Base-by-base conservation (phyloP, 2,797 vertebrate species). In the Sarcophilus harrisii region DNA sequence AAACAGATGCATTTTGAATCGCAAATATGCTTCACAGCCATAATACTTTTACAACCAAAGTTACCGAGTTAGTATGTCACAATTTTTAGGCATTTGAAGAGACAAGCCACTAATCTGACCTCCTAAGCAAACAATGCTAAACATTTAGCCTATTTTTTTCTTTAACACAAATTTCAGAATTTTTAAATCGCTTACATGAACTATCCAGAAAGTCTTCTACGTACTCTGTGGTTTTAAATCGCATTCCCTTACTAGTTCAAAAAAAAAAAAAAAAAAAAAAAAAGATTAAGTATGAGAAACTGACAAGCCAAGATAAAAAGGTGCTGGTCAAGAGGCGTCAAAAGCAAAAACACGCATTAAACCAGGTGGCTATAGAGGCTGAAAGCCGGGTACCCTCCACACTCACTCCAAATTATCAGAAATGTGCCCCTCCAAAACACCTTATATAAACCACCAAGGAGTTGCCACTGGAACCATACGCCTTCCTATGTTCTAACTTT, bases 401-500 rank as follows among this genome's bases (percentile, higher is more conserved):
- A 55, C 5, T 54, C 18, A 28, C 92, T 58, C 66, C 5, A 13
- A 60, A 29, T 29, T 58, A 95, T 91, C 55, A 73, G 81, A 32
- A 89, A 73, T 0, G 28, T 4, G 60, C 95, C 96, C 97, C 90
- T 97, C 95, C 97, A 45, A 96, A 66, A 92, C 93, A 45, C 96
- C 73, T 45, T 90, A 28, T 87, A 95, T 91, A 93, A 93, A 55
- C 54, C 54, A 96, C 97, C 91, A 13, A 73, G 91, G 94, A 93
- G 94, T 45, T 24, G 87, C 13, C 95, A 95, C 73, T 96, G 91
- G 57, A 24, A 95, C 94, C 91, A 93, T 90, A 89, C 24, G 94
- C 96, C 95, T 94, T 94, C 30, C 6, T n/a, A 73, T 95, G 93
- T 27, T 95, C 90, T 94, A 97, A 97, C 96, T 97, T 97, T 97